phyloP scores from a whole-genome alignment of 2,113 vertebrate genomes.

The Hystrix cristata region DNA sequence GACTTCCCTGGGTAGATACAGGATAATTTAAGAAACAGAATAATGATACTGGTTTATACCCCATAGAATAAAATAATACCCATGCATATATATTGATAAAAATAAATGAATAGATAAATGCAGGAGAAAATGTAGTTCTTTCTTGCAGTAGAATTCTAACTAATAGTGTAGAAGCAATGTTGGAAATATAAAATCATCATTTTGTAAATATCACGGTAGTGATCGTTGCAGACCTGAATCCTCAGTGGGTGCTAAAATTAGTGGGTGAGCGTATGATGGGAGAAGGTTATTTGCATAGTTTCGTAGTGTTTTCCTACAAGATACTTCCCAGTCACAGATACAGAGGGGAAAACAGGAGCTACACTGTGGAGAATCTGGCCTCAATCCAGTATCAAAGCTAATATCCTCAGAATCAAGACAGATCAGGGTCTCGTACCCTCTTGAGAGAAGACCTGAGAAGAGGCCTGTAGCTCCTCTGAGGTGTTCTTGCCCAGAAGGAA shows the following conservation, averaged over 20 bases:
- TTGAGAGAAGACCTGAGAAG: not conserved
- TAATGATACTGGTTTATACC: constrained; percentile 17
- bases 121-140: not conserved
- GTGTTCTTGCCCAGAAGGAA: not conserved
- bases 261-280: not conserved
- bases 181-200: not conserved
- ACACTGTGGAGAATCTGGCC: not conserved
- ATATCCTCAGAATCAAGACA: not conserved
- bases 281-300: not conserved
- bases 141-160: constrained; percentile 9
- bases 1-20: not conserved
- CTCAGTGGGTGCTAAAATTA: constrained; percentile 12
- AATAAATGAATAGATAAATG: constrained; percentile 36
- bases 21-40: constrained; percentile 12
- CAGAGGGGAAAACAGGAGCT: not conserved
- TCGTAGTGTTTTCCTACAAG: not conserved
- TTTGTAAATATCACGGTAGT: not conserved
- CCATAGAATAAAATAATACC: constrained; percentile 24
- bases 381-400: not conserved
- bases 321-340: not conserved
- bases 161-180: not conserved
- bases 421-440: accelerated
- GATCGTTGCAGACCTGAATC: not conserved
- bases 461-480: not conserved
- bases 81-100: not conserved